Conservation (phyloP, 2,113 vertebrate genomes). For the Rana temporaria region DNA sequence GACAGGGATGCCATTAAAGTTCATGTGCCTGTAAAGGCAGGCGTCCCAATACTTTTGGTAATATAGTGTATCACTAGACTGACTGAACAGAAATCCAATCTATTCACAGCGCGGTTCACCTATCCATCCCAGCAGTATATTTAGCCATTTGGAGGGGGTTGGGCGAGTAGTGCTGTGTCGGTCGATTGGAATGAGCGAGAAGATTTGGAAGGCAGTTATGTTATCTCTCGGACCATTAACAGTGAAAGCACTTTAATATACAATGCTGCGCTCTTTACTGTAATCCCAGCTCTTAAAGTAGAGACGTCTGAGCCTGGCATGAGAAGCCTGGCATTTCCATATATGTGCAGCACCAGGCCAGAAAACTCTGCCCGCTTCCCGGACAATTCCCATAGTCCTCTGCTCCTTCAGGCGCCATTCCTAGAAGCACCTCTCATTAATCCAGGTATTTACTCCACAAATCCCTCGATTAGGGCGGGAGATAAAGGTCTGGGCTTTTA, state of each 20-base stretch:
- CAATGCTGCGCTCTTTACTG: neutral
- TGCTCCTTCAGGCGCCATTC: slow-evolving; percentile 8
- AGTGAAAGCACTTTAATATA: neutral
- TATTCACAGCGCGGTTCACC: no score
- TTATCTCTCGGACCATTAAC: neutral
- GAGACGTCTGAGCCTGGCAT: slow-evolving; percentile 5
- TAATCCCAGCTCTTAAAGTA: slow-evolving; percentile 12
- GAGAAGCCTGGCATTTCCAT: neutral
- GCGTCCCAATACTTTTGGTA: no score
- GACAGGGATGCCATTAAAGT: no score
- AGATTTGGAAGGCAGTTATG: neutral
- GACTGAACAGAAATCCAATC: no score
- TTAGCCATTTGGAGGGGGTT: no score
- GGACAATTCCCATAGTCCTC: slow-evolving; percentile 3
- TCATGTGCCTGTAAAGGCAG: no score
- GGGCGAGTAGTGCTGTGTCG: no score
- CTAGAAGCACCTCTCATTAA: slow-evolving; percentile 13
- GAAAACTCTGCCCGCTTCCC: neutral
- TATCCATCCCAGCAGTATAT: no score
- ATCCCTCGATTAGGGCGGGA: neutral
- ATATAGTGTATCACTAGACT: no score
- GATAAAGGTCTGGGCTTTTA: neutral
- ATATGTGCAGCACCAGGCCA: slow-evolving; percentile 1
- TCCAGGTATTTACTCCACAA: neutral
- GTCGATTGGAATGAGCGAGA: neutral